These are phyloP conservation scores for Brachylomia viminalis DNA, from an alignment of 2,888 invertebrate genomes.

Conservation along the genomic window DNA sequence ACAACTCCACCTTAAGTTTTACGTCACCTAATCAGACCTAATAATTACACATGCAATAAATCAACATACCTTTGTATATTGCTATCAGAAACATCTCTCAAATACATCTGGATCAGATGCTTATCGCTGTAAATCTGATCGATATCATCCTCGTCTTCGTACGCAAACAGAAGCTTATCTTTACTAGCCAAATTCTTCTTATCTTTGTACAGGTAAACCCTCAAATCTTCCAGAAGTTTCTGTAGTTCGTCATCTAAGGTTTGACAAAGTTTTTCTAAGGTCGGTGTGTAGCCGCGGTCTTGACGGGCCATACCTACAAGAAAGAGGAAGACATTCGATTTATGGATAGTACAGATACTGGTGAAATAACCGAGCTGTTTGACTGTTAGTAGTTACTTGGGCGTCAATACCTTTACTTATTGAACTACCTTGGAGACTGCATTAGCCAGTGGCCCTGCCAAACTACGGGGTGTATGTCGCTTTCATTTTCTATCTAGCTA, in stretches of 20 bases:
- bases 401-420: background rate
- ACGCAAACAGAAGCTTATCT: slow-evolving; percentile 77
- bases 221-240: slow-evolving; percentile 92
- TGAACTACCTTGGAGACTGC: background rate
- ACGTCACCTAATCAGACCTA: slow-evolving; percentile 33
- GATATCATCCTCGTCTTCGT: slow-evolving; percentile 82
- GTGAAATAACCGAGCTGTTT: background rate
- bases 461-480: background rate
- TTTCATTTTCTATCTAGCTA: background rate
- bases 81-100: slow-evolving; percentile 87
- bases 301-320: slow-evolving; percentile 92
- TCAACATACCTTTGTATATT: slow-evolving; percentile 85
- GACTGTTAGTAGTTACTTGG: background rate
- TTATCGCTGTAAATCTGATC: slow-evolving; percentile 87
- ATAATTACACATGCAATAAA: slow-evolving; percentile 26
- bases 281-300: slow-evolving; percentile 94
- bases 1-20: background rate
- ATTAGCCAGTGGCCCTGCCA: too few relatives aligned
- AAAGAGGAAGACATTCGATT: background rate
- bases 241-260: slow-evolving; percentile 91
- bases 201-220: slow-evolving; percentile 91
- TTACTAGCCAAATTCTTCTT: slow-evolving; percentile 75
- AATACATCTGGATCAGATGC: slow-evolving; percentile 86
- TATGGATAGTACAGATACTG: background rate
- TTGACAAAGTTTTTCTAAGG: slow-evolving; percentile 93